Evolutionary conservation across 2,888 invertebrate genomes (phyloP), one percentile per base, ranked within the genome.

Genomic region (Brachycybe producta): DNA sequence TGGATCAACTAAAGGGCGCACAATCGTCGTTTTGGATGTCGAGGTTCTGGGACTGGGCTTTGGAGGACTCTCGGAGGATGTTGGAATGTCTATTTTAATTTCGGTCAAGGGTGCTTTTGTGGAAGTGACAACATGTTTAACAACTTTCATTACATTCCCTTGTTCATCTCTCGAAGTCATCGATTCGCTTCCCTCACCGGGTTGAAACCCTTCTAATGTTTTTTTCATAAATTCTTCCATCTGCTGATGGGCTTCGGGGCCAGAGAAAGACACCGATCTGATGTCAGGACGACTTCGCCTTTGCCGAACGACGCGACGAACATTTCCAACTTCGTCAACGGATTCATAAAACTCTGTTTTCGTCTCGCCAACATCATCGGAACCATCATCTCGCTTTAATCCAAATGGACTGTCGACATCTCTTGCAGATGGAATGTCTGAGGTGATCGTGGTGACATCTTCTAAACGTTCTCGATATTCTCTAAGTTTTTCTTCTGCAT

Each of bases 231-330:
- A 74, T 47, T 71, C 68, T 53, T 66, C 64, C 55, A 75, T 59
- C 53, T 70, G 68, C 50, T 70, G 62, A 46, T 73, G 70, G 23
- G 73, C 73, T 55, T 73, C 70, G 32, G 69, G 66, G 11, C 75
- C 75, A 52, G 65, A 67, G 57, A 75, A 74, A 5, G 73, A 73
- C 8, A 74, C 64, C 57, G 71, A 70, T 43, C 66, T 64, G 3
- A 73, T 65, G 58, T 73, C 72, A 52, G 38, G 2, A 27, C 34
- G 15, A 11, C n/a, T 32, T 15, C 34, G 1, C 36, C 36, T 46
- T n/a, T 27, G 40, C 28, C 44, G 44, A 15, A 42, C 42, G 7
- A 49, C 41, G 15, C 49, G 30, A 1, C 42, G 42, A n/a, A 49
- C 49, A 40, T 56, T 56, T 8, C 60, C 59, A 35, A 55, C 44